Evolutionary conservation across 2,797 vertebrate genomes (phyloP).

Genomic region (Paguma larvata): DNA sequence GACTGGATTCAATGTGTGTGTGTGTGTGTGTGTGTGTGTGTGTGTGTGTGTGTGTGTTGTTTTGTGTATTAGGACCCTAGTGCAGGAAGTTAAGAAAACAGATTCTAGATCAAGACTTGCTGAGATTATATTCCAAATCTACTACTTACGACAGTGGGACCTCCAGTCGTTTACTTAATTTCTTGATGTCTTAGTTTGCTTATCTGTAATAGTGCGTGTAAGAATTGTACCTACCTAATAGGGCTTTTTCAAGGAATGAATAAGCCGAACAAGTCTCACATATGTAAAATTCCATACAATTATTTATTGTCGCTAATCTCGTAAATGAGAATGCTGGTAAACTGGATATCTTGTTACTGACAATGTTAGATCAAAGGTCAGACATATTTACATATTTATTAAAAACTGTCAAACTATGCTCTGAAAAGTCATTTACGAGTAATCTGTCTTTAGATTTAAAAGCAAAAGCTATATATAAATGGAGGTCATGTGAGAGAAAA

Average conservation of each 20-base stretch:
- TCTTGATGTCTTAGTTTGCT: background rate
- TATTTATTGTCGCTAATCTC: constrained; percentile 23
- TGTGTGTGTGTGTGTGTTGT: background rate
- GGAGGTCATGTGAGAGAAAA: background rate
- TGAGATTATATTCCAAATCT: background rate
- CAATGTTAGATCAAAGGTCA: constrained; percentile 35
- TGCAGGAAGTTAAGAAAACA: background rate
- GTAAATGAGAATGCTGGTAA: background rate
- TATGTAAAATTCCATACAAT: background rate
- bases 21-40: background rate
- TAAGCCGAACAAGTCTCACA: background rate
- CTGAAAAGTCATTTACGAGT: constrained; percentile 30
- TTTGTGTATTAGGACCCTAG: background rate
- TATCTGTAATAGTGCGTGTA: background rate
- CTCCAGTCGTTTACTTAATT: background rate
- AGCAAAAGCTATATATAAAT: constrained; percentile 30
- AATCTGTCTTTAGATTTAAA: constrained; percentile 1
- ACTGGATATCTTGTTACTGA: background rate
- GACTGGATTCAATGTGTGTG: background rate
- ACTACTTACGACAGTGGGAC: background rate
- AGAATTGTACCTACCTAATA: background rate
- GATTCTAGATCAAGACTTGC: background rate
- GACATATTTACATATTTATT: constrained; percentile 43
- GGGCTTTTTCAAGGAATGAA: background rate
- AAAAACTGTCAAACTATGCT: background rate